Evolutionary conservation across 92 coral and sea anemone genomes (phyloP).

Genomic region (Actinostola sp.): DNA sequence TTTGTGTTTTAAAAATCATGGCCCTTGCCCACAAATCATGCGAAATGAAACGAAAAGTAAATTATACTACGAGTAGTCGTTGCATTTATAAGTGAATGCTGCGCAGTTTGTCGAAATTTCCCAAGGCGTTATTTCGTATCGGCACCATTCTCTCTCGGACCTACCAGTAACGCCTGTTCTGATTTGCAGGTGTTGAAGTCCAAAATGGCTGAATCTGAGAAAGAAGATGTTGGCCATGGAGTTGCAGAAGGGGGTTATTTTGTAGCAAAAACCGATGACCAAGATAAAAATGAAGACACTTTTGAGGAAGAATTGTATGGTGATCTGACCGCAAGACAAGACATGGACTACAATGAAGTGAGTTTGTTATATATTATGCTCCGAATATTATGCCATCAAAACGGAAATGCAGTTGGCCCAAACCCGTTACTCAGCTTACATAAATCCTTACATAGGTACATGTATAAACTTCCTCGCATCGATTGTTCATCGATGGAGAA

Average conservation of each 20-base stretch:
- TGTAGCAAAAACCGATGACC: background rate
- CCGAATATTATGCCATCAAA: background rate
- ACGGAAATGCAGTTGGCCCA: background rate
- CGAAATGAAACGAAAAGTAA: too few relatives aligned
- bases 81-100: too few relatives aligned
- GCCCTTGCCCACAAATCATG: too few relatives aligned
- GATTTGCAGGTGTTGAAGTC: background rate
- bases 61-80: too few relatives aligned
- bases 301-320: slow-evolving; percentile 88
- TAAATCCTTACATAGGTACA: too few relatives aligned
- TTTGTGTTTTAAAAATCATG: too few relatives aligned
- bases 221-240: slow-evolving; percentile 14
- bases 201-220: slow-evolving; percentile 14
- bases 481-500: background rate
- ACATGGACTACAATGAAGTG: slow-evolving; percentile 92
- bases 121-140: too few relatives aligned
- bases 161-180: slow-evolving; percentile 18
- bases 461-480: too few relatives aligned
- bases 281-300: slow-evolving; percentile 10
- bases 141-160: background rate
- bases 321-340: slow-evolving; percentile 76
- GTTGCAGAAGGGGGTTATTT: background rate
- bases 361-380: background rate
- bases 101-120: too few relatives aligned
- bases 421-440: background rate